Percentiles rank a stretch among this genome's conserved stretches.
These are phyloP conservation scores for Drosophila ogumai DNA, from an alignment of 1,140 invertebrate species.

Conservation along the genomic window DNA sequence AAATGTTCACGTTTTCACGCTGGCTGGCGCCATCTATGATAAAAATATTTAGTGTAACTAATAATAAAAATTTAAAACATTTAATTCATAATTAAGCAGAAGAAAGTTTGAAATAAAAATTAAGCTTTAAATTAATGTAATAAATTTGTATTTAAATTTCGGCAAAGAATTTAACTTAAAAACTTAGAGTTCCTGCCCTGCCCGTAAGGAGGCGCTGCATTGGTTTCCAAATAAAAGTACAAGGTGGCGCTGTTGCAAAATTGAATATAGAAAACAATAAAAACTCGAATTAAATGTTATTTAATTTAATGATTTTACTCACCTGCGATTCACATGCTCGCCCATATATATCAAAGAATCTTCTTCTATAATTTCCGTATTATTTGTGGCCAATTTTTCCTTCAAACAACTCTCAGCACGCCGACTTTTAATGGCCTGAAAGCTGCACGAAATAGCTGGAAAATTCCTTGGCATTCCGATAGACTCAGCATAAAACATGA, in stretches of 20 bases:
- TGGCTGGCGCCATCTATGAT: background rate
- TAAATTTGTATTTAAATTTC: background rate
- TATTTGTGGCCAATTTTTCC: background rate
- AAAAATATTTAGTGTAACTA: background rate
- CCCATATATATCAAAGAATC: conserved; percentile 67
- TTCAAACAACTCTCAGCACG: conserved; percentile 28
- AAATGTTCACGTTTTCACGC: background rate
- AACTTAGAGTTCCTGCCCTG: conserved; percentile 54
- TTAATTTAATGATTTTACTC: background rate
- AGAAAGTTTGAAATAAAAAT: accelerated
- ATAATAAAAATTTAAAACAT: too few species aligned
- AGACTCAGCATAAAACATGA: conserved; percentile 74
- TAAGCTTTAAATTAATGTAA: too few species aligned
- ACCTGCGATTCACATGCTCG: conserved; percentile 69
- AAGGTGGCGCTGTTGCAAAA: conserved; percentile 57
- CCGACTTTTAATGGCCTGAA: conserved; percentile 43
- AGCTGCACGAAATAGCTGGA: conserved; percentile 60
- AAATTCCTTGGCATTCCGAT: conserved; percentile 67
- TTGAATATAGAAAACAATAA: background rate
- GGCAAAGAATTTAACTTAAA: background rate
- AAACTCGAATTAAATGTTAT: too few species aligned
- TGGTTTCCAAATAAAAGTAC: conserved; percentile 65
- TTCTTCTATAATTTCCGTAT: conserved; percentile 23
- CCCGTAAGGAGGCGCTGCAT: conserved; percentile 75
- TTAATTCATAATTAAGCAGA: background rate